Conservation (phyloP, 1,140 invertebrate genomes). For the Planococcus citri region DNA sequence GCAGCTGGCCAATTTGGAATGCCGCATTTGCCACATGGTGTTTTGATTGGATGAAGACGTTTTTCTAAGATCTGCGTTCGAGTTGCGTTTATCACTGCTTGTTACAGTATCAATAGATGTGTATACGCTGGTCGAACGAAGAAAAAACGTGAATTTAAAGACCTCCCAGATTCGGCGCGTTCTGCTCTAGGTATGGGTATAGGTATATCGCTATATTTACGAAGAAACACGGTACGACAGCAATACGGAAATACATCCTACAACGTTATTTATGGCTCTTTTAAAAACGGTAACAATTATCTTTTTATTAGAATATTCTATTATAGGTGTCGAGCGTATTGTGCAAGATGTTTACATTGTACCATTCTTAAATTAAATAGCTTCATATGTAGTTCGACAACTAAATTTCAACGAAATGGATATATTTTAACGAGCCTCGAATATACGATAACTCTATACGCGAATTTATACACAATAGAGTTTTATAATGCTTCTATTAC, state of each 20-base stretch:
- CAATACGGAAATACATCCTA: constrained; percentile 10
- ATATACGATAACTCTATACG: background rate
- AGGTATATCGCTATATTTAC: too few species aligned
- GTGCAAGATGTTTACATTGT: constrained; percentile 18
- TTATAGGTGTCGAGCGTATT: background rate
- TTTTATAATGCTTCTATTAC: too few species aligned
- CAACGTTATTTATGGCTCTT: constrained; percentile 1
- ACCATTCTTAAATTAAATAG: background rate
- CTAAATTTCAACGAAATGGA: constrained; percentile 1
- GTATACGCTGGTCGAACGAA: background rate
- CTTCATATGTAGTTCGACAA: background rate
- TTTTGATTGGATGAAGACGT: constrained; percentile 19
- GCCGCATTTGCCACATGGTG: constrained; percentile 15
- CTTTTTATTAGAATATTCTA: constrained; percentile 6
- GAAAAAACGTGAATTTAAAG: background rate
- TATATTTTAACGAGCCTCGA: background rate
- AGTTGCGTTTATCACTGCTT: background rate
- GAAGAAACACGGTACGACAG: background rate
- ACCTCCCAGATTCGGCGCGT: constrained; percentile 14
- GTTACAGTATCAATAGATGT: background rate
- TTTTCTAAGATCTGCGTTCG: constrained; percentile 5
- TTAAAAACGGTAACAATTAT: constrained; percentile 15
- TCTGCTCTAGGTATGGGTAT: too few species aligned
- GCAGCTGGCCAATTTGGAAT: constrained; percentile 19
- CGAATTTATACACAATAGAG: too few species aligned